Evolutionary conservation across 1,140 invertebrate species (phyloP), one percentile per base, ranked within the genome.

Genomic region (Drosophila quadrilineata): DNA sequence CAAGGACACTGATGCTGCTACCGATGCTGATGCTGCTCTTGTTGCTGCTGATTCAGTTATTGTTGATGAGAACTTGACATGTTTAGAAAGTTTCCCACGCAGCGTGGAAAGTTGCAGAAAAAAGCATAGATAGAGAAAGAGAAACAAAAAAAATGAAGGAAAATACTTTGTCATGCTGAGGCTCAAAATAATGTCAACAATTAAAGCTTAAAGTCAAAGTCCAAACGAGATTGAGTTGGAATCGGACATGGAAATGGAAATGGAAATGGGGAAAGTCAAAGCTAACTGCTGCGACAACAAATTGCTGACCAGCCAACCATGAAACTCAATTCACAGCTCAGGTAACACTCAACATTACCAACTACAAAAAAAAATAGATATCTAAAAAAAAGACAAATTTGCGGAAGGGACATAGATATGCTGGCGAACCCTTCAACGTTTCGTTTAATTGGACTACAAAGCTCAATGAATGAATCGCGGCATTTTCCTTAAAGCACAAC

Each of bases 381-480:
- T 9, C 14, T 10, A 22, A 2, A 1, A 31, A 16, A 2, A 14
- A 28, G 26, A 9, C 29, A 54, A 53, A 24, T 17, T 14, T 10
- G 3, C 6, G 28, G 12, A 41, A 36, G 35, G 36, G 46, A 17
- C 35, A 38, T 52, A 14, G 46, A 58, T 52, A 10, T 26, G 6
- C 17, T 29, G 5, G 33, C 26, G 26, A 57, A 57, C 52, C 60
- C 52, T 60, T 48, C 21, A 36, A 16, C 36, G 12, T n/a, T n/a
- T n/a, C 5, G 38, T 59, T 85, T 85, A 84, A 84, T 86, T 86
- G 80, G 74, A 71, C 62, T 48, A 84, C 58, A 79, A 84, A 76
- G 46, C 29, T 35, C n/a, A n/a, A n/a, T n/a, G 38, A 56, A 28
- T 45, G 48, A 35, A 57, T 22, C 40, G 49, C 9, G 43, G 33